Evolutionary conservation across 2,888 invertebrate genomes (phyloP), one percentile per base, ranked within the genome.

Genomic region (Xestia xanthographa): DNA sequence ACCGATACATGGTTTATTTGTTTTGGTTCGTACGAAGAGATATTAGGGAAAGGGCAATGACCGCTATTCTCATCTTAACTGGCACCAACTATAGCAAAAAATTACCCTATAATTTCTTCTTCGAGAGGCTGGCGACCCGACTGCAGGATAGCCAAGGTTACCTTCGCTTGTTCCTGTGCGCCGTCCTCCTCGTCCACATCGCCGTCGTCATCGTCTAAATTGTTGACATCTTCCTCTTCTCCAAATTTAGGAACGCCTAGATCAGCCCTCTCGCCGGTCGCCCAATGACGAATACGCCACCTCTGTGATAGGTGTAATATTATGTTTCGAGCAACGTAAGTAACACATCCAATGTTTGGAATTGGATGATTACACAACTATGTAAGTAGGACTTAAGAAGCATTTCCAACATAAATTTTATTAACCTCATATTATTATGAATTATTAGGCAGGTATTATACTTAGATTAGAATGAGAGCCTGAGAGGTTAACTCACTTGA

Each of bases 221-320:
- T 79, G 11, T 76, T 87, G 0, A 79, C 75, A 3, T 91, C 92
- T 22, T 93, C 94, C 76, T 95, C 95, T 70, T 94, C 95, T 0
- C 91, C 91, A 12, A 80, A 84, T 0, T 4, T 5, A 73, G 90
- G 88, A 38, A 86, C 43, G 1, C 86, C 86, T 20, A 95, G 82
- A 1, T 86, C 93, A 20, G 92, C 91, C 0, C 85, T 90, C 84
- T 96, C 96, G 22, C 95, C 95, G 14, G 77, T 79, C 41, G 94
- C 93, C 95, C 95, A 95, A 63, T 96, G 95, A 1, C 78, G 80
- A 12, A 95, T 84, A 17, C 95, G 94, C 92, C 93, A 93, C 11
- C 88, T 79, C 96, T 95, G 67, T 58, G 75, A 60, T 53, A 62
- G 38, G 9, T 43, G n/a, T 38, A 4, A 34, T 38, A 34, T 17